These are phyloP conservation scores for Euphydryas editha DNA, from an alignment of 2,888 invertebrate species.

Conservation along the genomic window DNA sequence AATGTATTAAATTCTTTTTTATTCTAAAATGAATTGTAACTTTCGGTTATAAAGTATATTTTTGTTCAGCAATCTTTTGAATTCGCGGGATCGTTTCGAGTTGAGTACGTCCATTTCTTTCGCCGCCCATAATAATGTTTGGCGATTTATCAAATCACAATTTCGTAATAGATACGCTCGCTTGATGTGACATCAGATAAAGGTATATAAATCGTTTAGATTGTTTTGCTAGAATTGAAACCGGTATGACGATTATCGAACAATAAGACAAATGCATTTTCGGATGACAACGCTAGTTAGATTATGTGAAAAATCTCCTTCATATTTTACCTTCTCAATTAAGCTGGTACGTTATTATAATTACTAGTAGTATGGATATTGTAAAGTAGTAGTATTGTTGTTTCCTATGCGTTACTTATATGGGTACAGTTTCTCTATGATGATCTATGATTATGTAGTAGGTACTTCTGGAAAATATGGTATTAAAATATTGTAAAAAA, in stretches of 20 bases:
- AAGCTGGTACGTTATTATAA: not conserved
- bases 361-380: too few species aligned
- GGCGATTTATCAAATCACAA: conserved; percentile 82
- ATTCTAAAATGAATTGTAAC: conserved; percentile 51
- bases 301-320: conserved; percentile 23
- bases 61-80: conserved; percentile 42
- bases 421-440: too few species aligned
- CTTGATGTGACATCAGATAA: conserved; percentile 74
- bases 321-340: not conserved
- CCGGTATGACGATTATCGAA: conserved; percentile 21
- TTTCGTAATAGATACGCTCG: conserved; percentile 81
- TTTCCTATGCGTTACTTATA: too few species aligned
- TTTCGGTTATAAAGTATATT: conserved; percentile 50
- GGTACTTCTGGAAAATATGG: too few species aligned
- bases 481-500: too few species aligned
- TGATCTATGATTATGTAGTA: too few species aligned
- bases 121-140: conserved; percentile 80
- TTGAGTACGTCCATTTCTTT: conserved; percentile 80
- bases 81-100: conserved; percentile 63
- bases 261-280: conserved; percentile 22
- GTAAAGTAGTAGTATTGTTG: too few species aligned
- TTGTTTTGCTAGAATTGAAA: conserved; percentile 39
- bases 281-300: conserved; percentile 23
- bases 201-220: conserved; percentile 62
- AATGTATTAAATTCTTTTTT: conserved; percentile 23